phyloP scores from a whole-genome alignment of 2,888 invertebrate genomes.

The Drosophila kanekoi region DNA sequence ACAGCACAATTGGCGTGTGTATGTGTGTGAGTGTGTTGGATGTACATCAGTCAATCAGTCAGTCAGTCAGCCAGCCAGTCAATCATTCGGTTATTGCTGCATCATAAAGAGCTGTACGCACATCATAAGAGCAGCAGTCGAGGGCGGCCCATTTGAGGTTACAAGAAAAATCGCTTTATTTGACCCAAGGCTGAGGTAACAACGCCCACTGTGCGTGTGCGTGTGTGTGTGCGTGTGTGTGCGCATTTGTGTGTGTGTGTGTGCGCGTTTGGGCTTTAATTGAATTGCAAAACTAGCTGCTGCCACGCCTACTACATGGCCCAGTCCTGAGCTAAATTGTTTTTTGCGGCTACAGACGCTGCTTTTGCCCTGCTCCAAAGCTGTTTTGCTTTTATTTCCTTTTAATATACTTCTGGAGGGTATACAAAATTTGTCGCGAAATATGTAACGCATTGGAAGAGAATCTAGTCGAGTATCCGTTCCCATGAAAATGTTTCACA shows the following conservation, averaged over 20 bases:
- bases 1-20: slow-evolving; percentile 43
- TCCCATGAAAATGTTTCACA: too few species aligned
- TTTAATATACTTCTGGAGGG: neutral
- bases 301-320: slow-evolving; percentile 5
- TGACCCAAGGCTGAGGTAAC: slow-evolving; percentile 9
- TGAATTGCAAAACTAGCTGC: slow-evolving; percentile 36
- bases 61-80: slow-evolving; percentile 29
- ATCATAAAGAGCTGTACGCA: slow-evolving; percentile 57
- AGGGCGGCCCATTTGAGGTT: slow-evolving; percentile 39
- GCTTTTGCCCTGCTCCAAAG: neutral
- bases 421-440: neutral
- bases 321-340: slow-evolving; percentile 3
- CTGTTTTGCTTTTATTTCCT: neutral
- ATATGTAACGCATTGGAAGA: neutral
- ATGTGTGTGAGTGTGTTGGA: slow-evolving; percentile 15
- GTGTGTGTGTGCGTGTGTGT: neutral
- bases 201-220: slow-evolving; percentile 8
- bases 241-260: slow-evolving; percentile 3
- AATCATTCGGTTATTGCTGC: slow-evolving; percentile 64
- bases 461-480: too few species aligned
- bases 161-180: slow-evolving; percentile 71
- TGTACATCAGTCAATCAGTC: neutral
- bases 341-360: neutral
- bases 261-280: slow-evolving; percentile 27
- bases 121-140: slow-evolving; percentile 27